Conservation (phyloP, 2,113 vertebrate species). For the Tautogolabrus adspersus region DNA sequence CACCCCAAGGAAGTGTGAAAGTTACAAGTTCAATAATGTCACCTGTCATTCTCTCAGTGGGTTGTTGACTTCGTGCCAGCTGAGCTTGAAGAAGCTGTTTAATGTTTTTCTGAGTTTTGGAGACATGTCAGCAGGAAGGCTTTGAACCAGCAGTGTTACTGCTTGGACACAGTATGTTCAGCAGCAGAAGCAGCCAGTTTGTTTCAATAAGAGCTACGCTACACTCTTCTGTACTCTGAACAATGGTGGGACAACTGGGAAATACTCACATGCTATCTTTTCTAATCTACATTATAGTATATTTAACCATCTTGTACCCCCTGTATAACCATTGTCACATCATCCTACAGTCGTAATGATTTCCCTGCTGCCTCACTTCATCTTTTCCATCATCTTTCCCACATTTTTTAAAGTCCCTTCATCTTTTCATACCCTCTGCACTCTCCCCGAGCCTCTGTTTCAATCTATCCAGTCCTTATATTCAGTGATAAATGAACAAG, state of each 20-base stretch:
- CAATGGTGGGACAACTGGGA: slow-evolving; percentile 41
- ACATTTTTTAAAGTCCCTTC: neutral
- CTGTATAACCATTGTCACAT: neutral
- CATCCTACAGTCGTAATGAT: neutral
- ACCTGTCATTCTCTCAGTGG: slow-evolving; percentile 33
- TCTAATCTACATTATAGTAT: neutral
- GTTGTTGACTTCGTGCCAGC: slow-evolving; percentile 36
- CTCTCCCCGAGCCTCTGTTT: slow-evolving; percentile 25
- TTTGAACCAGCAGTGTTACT: slow-evolving; percentile 3
- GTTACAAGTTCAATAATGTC: slow-evolving; percentile 12
- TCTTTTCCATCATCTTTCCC: neutral
- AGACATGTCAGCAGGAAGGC: slow-evolving; percentile 24
- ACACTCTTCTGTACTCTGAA: slow-evolving; percentile 13
- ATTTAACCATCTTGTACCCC: neutral
- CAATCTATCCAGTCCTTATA: slow-evolving; percentile 41
- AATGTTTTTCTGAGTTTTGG: slow-evolving; percentile 17
- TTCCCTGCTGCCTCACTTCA: neutral
- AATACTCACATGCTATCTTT: neutral
- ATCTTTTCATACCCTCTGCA: slow-evolving; percentile 18
- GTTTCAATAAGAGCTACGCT: neutral
- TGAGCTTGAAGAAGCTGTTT: slow-evolving; percentile 17
- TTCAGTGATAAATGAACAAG: slow-evolving; percentile 55
- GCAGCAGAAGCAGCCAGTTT: slow-evolving; percentile 1
- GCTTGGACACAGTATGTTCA: slow-evolving; percentile 15
- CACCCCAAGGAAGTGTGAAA: slow-evolving; percentile 3